Base-by-base conservation (phyloP, 30 jellyfish, hydroid and myxozoan species). In the Clytia hemisphaerica region DNA sequence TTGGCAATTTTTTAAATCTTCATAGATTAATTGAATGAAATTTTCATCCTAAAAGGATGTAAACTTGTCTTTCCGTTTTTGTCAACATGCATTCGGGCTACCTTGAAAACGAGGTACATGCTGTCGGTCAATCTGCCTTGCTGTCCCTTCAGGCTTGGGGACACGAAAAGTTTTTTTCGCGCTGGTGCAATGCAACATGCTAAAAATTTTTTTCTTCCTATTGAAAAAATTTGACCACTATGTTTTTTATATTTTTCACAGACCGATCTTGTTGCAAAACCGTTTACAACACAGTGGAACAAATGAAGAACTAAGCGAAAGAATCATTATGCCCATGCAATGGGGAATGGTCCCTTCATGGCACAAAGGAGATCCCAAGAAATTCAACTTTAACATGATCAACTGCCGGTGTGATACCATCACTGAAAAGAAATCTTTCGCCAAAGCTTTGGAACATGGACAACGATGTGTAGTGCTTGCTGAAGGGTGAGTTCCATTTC, bases 311-410 rank as follows among this genome's bases (percentile, higher is more conserved):
- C 27, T 33, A 26, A 22, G 45, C 2, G 88, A 80, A 34, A 42
- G 86, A 32, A 55, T 87, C 15, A 22, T 88, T 10, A 63, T 81
- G 12, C 84, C 94, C 27, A 88, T 88, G 97, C 77, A 75, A 42
- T 88, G 97, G 97, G 97, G 97, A 3, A 75, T 88, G 54, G 78
- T 88, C 2, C 97, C 97, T 2, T 67, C 93, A 4, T 88, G 97
- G 97, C 93, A 80, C 37, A 88, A 79, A 64, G 93, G 95, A 32
- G 55, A 49, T 37, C 87, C 76, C 6, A 83, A 63, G 21, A 71
- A 63, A 37, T 78, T 78, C 61, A 54, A 78, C 37, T 75, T 88
- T 50, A 81, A 73, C 42, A 80, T 80, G 93, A 88, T 80, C 36
- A 88, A 88, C 61, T 88, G 94, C 74, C 46, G 97, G 18, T 62